Conservation (phyloP, 2,113 vertebrate genomes). For the Lagenorhynchus albirostris region DNA sequence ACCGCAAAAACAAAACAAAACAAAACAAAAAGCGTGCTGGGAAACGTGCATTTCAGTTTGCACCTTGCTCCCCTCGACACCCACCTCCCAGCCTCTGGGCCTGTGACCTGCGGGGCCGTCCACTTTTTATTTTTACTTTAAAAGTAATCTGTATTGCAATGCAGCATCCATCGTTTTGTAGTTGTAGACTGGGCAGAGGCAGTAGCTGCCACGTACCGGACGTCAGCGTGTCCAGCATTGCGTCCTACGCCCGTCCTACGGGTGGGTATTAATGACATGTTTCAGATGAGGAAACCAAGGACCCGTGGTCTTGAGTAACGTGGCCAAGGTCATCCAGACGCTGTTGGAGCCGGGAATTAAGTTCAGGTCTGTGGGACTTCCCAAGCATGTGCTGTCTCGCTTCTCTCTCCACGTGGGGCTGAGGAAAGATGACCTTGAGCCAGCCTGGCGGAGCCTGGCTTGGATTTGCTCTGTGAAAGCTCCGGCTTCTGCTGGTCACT, state of each 20-base stretch:
- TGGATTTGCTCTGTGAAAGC: not conserved
- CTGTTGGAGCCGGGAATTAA: not conserved
- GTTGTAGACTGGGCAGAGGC: not conserved
- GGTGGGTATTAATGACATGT: not conserved
- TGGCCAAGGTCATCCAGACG: not conserved
- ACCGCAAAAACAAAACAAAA: not conserved
- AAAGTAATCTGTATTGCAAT: not conserved
- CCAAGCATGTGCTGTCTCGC: not conserved
- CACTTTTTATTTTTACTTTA: not conserved
- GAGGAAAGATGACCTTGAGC: not conserved
- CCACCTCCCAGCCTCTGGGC: not conserved
- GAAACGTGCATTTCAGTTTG: not conserved
- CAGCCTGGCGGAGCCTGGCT: not conserved
- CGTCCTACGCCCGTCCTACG: not conserved
- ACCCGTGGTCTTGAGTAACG: not conserved
- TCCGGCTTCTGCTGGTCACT: not conserved
- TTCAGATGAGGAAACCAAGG: not conserved
- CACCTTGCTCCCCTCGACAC: rapidly evolving
- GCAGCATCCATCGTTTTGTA: not conserved
- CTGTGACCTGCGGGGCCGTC: not conserved
- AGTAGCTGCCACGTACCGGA: too few species aligned
- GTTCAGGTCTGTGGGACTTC: not conserved
- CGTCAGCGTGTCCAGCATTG: not conserved
- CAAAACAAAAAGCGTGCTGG: not conserved
- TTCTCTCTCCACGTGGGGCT: not conserved